Percentiles rank a stretch among this genome's conserved stretches.
These are phyloP conservation scores for Drosophila hydei DNA, from an alignment of 1,140 invertebrate species.

Conservation along the genomic window DNA sequence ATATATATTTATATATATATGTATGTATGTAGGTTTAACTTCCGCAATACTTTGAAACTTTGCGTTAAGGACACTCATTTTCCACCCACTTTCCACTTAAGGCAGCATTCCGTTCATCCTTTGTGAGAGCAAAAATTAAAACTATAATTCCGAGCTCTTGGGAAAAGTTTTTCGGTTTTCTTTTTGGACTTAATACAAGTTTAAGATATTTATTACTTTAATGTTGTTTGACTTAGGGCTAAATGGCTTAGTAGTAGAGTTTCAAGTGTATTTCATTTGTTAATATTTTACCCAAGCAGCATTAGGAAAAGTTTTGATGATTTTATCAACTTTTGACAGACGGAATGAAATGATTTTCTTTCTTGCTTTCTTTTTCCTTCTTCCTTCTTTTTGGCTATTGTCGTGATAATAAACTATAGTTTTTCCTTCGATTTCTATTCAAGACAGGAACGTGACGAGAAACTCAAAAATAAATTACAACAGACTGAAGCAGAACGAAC, in stretches of 20 bases:
- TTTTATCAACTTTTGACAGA: slow-evolving; percentile 25
- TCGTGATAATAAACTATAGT: slow-evolving; percentile 38
- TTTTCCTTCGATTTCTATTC: slow-evolving; percentile 32
- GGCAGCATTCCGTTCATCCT: slow-evolving; percentile 11
- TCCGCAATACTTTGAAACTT: slow-evolving; percentile 59
- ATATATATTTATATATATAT: slow-evolving; percentile 8
- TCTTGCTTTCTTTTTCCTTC: no score
- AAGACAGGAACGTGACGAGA: slow-evolving; percentile 68
- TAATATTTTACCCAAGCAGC: slow-evolving; percentile 63
- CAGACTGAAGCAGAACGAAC: slow-evolving; percentile 52
- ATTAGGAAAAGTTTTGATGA: slow-evolving; percentile 34
- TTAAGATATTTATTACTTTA: slow-evolving; percentile 53
- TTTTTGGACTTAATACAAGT: slow-evolving; percentile 23
- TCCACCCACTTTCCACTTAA: slow-evolving; percentile 7
- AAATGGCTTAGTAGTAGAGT: slow-evolving; percentile 61
- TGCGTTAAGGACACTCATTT: slow-evolving; percentile 70
- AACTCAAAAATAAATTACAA: slow-evolving; percentile 34
- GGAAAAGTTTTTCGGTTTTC: slow-evolving; percentile 1
- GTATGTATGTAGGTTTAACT: slow-evolving; percentile 40
- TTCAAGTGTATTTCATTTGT: slow-evolving; percentile 18
- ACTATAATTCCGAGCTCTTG: slow-evolving; percentile 9
- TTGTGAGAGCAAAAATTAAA: slow-evolving; percentile 13
- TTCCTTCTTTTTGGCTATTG: slow-evolving; percentile 7
- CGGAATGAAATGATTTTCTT: slow-evolving; percentile 31
- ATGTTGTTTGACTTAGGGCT: slow-evolving; percentile 67